Evolutionary conservation across 1,140 invertebrate genomes (phyloP).

Genomic region (Sminthurinus signatus): DNA sequence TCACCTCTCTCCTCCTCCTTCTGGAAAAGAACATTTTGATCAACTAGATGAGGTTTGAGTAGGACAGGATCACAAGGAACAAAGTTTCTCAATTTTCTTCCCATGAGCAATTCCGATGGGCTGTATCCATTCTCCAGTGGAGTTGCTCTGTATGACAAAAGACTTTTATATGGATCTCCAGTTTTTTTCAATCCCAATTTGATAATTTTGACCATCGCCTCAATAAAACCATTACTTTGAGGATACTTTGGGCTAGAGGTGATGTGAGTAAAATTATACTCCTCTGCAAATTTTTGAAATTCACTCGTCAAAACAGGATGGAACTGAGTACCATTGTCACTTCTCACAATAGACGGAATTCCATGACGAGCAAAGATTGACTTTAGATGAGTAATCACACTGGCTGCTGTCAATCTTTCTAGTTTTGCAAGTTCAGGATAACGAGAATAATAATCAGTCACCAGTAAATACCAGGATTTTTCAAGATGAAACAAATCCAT

Average conservation of each 20-base stretch:
- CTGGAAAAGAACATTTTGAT: not conserved
- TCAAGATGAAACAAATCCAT: conserved; percentile 5
- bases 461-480: not conserved
- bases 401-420: not conserved
- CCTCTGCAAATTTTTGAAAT: conserved; percentile 18
- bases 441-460: conserved; percentile 3
- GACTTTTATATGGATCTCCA: conserved; percentile 39
- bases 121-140: conserved; percentile 42
- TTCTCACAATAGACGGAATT: conserved; percentile 25
- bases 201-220: not conserved
- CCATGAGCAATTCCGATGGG: conserved; percentile 41
- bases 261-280: conserved; percentile 36
- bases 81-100: conserved; percentile 28
- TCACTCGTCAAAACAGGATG: conserved; percentile 2
- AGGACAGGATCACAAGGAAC: conserved; percentile 17
- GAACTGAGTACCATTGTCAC: conserved; percentile 33
- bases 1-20: not conserved
- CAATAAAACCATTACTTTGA: conserved; percentile 8
- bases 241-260: not conserved
- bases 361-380: conserved; percentile 30
- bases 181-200: conserved; percentile 26
- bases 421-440: not conserved
- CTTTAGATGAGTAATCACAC: conserved; percentile 15
- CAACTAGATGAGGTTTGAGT: not conserved
- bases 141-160: conserved; percentile 42